Evolutionary conservation across 2,888 invertebrate species (phyloP).

Genomic region (Nomada lathburiana): DNA sequence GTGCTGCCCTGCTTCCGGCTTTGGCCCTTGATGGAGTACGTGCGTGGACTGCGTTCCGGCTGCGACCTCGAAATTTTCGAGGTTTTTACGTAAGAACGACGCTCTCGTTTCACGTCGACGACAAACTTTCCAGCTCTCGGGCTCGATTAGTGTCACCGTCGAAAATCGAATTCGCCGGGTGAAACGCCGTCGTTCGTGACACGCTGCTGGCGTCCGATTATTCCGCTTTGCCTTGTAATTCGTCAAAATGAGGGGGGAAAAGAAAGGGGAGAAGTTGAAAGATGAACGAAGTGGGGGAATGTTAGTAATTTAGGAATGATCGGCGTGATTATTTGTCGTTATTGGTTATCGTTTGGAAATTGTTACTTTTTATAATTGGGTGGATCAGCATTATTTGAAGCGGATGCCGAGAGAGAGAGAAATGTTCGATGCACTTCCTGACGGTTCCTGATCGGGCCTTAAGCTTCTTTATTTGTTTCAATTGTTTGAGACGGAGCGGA

Average conservation of each 20-base stretch:
- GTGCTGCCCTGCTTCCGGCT: constrained; percentile 64
- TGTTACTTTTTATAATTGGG: constrained; percentile 2
- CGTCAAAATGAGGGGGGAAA: not conserved
- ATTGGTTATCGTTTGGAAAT: not conserved
- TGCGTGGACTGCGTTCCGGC: constrained; percentile 74
- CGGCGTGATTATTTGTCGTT: not conserved
- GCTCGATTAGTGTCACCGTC: constrained; percentile 46
- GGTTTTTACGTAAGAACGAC: constrained; percentile 57
- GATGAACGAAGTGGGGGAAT: not conserved
- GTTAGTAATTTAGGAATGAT: not conserved
- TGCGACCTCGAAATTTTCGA: constrained; percentile 42
- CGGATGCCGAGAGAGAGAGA: not conserved
- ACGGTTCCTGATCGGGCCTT: too few species aligned
- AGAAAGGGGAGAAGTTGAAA: not conserved
- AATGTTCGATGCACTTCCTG: too few species aligned
- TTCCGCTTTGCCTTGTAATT: constrained; percentile 27
- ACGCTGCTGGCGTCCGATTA: constrained; percentile 30
- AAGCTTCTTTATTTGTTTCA: too few species aligned
- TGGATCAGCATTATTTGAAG: not conserved
- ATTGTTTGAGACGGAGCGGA: too few species aligned
- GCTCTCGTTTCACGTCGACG: constrained; percentile 43
- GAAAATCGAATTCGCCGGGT: constrained; percentile 51
- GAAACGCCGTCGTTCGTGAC: constrained; percentile 37
- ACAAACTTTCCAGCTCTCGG: constrained; percentile 48
- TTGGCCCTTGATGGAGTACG: constrained; percentile 79